phyloP scores from a whole-genome alignment of 2,797 vertebrate species.

The Sciurus carolinensis region DNA sequence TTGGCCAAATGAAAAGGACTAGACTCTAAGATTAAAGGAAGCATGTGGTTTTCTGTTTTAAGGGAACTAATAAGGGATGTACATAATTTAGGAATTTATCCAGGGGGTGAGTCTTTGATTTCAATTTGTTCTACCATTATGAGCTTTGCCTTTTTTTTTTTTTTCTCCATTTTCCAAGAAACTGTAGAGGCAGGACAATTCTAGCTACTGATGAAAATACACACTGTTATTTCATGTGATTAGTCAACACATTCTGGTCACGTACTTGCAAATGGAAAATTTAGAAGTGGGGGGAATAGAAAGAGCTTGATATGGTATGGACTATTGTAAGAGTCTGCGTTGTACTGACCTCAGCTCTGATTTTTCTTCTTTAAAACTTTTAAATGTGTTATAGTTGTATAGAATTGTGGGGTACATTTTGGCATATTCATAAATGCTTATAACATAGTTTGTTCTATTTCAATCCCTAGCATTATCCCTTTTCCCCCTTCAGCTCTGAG shows the following conservation, averaged over 20 bases:
- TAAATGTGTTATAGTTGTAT: no score
- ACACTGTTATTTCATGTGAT: conserved; percentile 48
- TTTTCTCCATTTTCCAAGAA: not conserved
- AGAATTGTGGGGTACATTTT: no score
- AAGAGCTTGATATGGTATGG: not conserved
- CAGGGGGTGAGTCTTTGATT: not conserved
- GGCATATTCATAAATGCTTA: no score
- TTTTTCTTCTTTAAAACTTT: no score
- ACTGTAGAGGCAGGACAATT: conserved; percentile 19
- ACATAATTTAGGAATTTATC: not conserved
- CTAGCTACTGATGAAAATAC: conserved; percentile 34
- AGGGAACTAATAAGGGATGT: not conserved
- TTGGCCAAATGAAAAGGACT: not conserved
- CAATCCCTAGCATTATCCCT: no score
- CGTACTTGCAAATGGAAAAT: conserved; percentile 45
- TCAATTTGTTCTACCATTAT: not conserved
- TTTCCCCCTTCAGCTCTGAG: not conserved
- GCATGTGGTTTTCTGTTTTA: not conserved
- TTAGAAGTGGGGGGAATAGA: not conserved
- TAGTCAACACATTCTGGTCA: not conserved
- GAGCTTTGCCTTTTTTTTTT: not conserved
- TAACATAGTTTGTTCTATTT: no score
- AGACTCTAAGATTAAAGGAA: not conserved
- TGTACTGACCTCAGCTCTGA: conserved; percentile 13
- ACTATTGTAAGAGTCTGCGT: conserved; percentile 7